Conservation (phyloP, 64 coral and sea anemone genomes). For the Platygyra sinensis region DNA sequence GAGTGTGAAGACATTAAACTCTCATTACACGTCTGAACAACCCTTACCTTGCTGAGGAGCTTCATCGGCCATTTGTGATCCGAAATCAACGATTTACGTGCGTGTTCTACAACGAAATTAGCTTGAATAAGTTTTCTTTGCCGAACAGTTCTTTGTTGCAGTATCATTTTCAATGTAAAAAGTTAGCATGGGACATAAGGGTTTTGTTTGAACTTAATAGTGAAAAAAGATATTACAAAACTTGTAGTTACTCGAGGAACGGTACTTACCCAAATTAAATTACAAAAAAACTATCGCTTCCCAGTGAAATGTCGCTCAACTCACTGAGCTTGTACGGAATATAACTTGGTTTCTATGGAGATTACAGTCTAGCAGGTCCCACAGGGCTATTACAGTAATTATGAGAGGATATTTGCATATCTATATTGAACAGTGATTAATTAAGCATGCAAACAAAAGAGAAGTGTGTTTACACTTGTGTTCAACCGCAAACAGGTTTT, state of each 20-base stretch:
- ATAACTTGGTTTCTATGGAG: constrained; percentile 6
- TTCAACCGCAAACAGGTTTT: background rate
- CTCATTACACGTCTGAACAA: background rate
- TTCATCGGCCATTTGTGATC: background rate
- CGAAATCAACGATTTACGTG: background rate
- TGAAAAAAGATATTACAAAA: background rate
- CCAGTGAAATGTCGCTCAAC: background rate
- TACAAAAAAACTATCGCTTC: background rate
- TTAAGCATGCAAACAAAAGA: constrained; percentile 18
- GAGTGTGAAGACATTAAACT: background rate
- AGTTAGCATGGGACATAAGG: background rate
- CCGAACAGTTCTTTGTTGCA: background rate
- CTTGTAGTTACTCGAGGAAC: background rate
- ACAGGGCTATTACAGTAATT: background rate
- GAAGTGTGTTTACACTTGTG: background rate
- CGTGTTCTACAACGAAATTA: background rate
- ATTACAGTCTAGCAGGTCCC: background rate
- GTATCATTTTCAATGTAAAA: background rate
- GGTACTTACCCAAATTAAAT: constrained; percentile 12
- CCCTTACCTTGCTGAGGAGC: background rate
- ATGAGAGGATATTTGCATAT: constrained; percentile 20
- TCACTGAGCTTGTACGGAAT: background rate
- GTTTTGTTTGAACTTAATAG: background rate
- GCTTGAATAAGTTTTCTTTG: background rate
- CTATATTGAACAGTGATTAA: background rate